These are phyloP conservation scores for Pelecanoides urinatrix DNA, from an alignment of 2,113 vertebrate species.

Conservation along the genomic window DNA sequence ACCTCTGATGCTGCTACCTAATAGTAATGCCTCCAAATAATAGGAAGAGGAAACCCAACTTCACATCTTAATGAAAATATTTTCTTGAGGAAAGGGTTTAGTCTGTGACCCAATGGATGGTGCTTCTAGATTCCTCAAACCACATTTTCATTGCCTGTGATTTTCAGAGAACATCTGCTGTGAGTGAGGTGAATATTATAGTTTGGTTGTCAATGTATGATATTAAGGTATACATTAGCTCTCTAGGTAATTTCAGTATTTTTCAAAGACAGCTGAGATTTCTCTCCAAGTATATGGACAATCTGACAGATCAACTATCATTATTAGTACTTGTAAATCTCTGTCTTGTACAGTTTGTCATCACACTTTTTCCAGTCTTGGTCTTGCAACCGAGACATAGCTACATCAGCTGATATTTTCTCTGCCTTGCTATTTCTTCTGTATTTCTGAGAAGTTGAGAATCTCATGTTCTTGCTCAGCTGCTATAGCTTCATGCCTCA, in stretches of 20 bases:
- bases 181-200: neutral
- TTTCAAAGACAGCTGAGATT: neutral
- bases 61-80: neutral
- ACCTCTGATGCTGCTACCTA: neutral
- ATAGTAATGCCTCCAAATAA: neutral
- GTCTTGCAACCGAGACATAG: neutral
- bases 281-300: neutral
- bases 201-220: neutral
- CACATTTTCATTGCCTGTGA: neutral
- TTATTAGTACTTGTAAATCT: neutral
- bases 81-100: neutral
- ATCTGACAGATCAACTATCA: neutral
- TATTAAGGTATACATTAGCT: neutral
- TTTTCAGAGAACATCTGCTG: neutral
- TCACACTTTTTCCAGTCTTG: neutral
- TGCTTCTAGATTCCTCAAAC: neutral
- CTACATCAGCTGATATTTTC: neutral
- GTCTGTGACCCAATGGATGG: neutral
- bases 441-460: neutral
- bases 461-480: neutral
- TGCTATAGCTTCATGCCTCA: neutral
- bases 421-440: neutral
- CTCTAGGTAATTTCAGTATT: neutral
- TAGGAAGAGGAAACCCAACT: neutral
- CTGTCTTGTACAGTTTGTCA: neutral